These are phyloP conservation scores for Yponomeuta cagnagella DNA, from an alignment of 2,888 invertebrate species.

Conservation along the genomic window DNA sequence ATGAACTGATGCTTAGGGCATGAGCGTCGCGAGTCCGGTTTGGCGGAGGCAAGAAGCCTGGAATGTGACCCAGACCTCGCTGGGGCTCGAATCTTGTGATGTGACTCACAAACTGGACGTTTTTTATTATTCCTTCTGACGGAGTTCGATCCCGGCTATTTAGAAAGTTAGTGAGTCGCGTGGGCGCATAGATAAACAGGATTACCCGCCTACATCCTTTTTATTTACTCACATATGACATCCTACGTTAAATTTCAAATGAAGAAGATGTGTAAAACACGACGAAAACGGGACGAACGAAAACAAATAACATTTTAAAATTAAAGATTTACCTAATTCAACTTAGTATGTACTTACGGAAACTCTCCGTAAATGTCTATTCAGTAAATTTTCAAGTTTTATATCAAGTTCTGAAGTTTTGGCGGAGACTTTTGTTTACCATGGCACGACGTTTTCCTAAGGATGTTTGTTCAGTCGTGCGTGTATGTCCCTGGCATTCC, in stretches of 20 bases:
- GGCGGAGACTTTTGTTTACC: not conserved
- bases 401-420: not conserved
- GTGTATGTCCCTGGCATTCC: slow-evolving; percentile 12
- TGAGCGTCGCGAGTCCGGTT: slow-evolving; percentile 33
- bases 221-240: slow-evolving; percentile 34
- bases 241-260: slow-evolving; percentile 31
- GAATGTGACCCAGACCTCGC: slow-evolving; percentile 71
- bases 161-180: slow-evolving; percentile 53
- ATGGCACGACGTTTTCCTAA: not conserved
- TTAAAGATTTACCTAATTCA: slow-evolving; percentile 1
- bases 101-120: slow-evolving; percentile 40
- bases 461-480: not conserved
- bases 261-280: slow-evolving; percentile 17
- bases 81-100: slow-evolving; percentile 54
- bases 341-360: not conserved
- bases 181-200: slow-evolving; percentile 62
- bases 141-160: slow-evolving; percentile 38
- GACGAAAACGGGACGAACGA: not conserved
- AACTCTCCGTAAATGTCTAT: not conserved
- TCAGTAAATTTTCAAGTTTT: not conserved
- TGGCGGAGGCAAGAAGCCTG: slow-evolving; percentile 33
- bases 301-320: not conserved
- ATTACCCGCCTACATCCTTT: slow-evolving; percentile 47
- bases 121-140: slow-evolving; percentile 29
- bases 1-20: slow-evolving; percentile 4